These are phyloP conservation scores for Drosophila formosana DNA, from an alignment of 2,888 invertebrate genomes.

Conservation along the genomic window DNA sequence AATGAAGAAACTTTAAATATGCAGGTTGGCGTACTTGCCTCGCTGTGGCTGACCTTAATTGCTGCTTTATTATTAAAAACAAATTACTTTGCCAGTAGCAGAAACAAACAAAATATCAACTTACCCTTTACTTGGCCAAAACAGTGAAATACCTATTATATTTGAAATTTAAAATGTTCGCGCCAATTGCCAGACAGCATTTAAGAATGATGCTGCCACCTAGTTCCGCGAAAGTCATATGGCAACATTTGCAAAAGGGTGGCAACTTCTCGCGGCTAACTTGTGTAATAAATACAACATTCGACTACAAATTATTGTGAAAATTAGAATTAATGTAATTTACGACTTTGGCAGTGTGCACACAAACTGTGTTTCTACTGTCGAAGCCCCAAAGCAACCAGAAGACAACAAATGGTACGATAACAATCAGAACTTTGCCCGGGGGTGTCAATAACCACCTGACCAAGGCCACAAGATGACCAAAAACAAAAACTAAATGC, in stretches of 20 bases:
- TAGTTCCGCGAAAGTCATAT: neutral
- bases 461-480: constrained; percentile 37
- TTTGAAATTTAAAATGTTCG: constrained; percentile 14
- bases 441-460: constrained; percentile 13
- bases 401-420: constrained; percentile 49
- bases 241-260: constrained; percentile 31
- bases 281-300: constrained; percentile 73
- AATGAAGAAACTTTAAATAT: constrained; percentile 27
- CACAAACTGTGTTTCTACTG: constrained; percentile 31
- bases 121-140: neutral
- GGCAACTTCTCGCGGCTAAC: constrained; percentile 45
- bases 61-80: constrained; percentile 26
- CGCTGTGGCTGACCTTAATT: constrained; percentile 6
- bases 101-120: constrained; percentile 1
- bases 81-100: constrained; percentile 1
- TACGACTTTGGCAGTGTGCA: constrained; percentile 16
- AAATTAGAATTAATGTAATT: constrained; percentile 51
- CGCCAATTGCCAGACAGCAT: constrained; percentile 16
- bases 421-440: constrained; percentile 1
- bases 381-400: constrained; percentile 6
- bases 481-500: constrained; percentile 21
- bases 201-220: constrained; percentile 34
- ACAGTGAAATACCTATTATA: neutral
- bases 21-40: constrained; percentile 6
- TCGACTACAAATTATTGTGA: constrained; percentile 58